These are phyloP conservation scores for Edolisoma coerulescens DNA, from an alignment of 2,113 vertebrate species.

Conservation along the genomic window DNA sequence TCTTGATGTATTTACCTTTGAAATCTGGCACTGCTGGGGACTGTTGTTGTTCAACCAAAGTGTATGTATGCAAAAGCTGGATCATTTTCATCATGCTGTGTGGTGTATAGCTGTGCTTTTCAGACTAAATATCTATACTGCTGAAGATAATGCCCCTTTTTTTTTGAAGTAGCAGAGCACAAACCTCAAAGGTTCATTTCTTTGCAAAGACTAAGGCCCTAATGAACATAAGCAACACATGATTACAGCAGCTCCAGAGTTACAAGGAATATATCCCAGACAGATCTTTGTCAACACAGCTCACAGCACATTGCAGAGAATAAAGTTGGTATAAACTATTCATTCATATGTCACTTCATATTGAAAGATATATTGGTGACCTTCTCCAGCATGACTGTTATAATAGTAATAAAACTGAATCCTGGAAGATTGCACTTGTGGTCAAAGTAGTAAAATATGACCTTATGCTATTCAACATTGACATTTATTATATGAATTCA, in stretches of 20 bases:
- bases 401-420: conserved; percentile 77
- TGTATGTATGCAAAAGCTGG: not conserved
- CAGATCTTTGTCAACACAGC: conserved; percentile 56
- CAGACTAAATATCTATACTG: conserved; percentile 4
- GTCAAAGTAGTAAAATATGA: conserved; percentile 81
- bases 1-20: conserved; percentile 45
- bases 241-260: not conserved
- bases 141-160: conserved; percentile 34
- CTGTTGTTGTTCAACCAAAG: conserved; percentile 17
- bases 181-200: conserved; percentile 27
- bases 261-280: not conserved
- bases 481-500: conserved; percentile 80
- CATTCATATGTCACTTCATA: conserved; percentile 69
- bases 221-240: conserved; percentile 1
- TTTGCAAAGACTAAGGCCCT: not conserved
- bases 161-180: not conserved
- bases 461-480: conserved; percentile 75
- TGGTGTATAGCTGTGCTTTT: not conserved
- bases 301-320: conserved; percentile 49
- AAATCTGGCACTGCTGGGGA: conserved; percentile 36
- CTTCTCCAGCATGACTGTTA: conserved; percentile 74
- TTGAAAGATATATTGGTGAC: conserved; percentile 78
- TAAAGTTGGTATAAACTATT: conserved; percentile 66
- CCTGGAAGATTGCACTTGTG: conserved; percentile 76
- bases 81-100: conserved; percentile 32